These are phyloP conservation scores for Drosophila albomicans DNA, from an alignment of 1,140 invertebrate species.

Conservation along the genomic window DNA sequence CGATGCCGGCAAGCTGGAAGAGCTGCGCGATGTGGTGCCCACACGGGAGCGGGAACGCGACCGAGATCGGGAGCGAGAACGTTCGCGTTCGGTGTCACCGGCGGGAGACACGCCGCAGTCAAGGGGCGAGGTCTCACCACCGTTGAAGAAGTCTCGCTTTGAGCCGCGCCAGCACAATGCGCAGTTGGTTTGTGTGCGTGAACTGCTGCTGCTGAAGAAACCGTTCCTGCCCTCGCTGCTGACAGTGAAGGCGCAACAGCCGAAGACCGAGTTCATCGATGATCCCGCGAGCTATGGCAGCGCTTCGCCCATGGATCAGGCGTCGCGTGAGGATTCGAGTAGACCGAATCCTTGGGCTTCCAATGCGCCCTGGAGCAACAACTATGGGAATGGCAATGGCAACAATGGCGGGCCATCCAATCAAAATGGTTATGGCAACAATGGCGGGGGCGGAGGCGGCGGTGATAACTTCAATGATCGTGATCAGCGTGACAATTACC, in stretches of 20 bases:
- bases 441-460: slow-evolving; percentile 27
- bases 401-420: slow-evolving; percentile 39
- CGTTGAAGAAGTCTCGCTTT: slow-evolving; percentile 76
- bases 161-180: slow-evolving; percentile 78
- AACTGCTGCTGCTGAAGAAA: slow-evolving; percentile 72
- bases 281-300: slow-evolving; percentile 42
- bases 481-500: slow-evolving; percentile 55
- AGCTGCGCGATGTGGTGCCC: slow-evolving; percentile 90
- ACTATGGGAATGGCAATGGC: slow-evolving; percentile 62
- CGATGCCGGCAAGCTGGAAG: slow-evolving; percentile 91
- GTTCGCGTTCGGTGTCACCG: slow-evolving; percentile 85
- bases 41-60: slow-evolving; percentile 87
- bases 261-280: slow-evolving; percentile 67
- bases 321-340: slow-evolving; percentile 25
- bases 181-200: slow-evolving; percentile 74
- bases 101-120: slow-evolving; percentile 55
- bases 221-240: slow-evolving; percentile 74
- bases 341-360: slow-evolving; percentile 77
- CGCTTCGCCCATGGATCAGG: slow-evolving; percentile 60
- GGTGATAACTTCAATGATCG: slow-evolving; percentile 60
- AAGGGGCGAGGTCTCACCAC: slow-evolving; percentile 63
- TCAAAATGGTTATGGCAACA: slow-evolving; percentile 72
- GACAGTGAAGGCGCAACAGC: slow-evolving; percentile 69
- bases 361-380: slow-evolving; percentile 64
- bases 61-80: slow-evolving; percentile 68